Conservation (phyloP, 2,113 vertebrate genomes). For the Chlorodrepanis virens region DNA sequence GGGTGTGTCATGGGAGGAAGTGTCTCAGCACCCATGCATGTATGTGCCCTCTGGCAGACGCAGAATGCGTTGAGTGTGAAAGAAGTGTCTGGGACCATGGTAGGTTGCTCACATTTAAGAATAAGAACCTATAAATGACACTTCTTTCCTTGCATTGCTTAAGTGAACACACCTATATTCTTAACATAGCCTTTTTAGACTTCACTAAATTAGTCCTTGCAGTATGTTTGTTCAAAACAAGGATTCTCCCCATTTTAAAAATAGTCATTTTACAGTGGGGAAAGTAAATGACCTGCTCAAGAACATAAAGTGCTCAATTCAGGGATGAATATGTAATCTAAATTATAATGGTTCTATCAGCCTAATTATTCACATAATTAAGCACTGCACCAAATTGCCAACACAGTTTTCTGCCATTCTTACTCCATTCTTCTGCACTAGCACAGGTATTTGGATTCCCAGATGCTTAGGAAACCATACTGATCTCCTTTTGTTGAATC, state of each 20-base stretch:
- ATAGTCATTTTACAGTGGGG: not conserved
- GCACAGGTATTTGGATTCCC: not conserved
- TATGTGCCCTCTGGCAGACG: conserved; percentile 86
- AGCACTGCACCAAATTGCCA: not conserved
- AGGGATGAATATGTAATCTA: not conserved
- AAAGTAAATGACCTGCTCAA: not conserved
- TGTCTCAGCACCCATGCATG: conserved; percentile 94
- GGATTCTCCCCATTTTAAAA: not conserved
- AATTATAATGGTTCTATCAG: not conserved
- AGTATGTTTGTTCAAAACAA: not conserved
- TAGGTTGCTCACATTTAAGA: conserved; percentile 51
- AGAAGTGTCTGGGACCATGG: conserved; percentile 96
- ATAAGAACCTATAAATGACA: not conserved
- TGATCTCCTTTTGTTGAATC: not conserved
- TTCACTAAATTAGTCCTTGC: not conserved
- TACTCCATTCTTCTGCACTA: not conserved
- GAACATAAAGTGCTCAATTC: not conserved
- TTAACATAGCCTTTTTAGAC: not conserved
- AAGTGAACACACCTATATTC: not conserved
- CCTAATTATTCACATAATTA: not conserved
- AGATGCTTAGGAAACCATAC: not conserved
- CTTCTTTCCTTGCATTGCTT: not conserved
- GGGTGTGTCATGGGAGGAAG: conserved; percentile 96
- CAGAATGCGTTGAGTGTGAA: conserved; percentile 94
- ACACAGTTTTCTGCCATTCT: not conserved